A percentile compares a stretch with the other conserved stretches of the same genome.
phyloP scores from a whole-genome alignment of 2,797 vertebrate species.

The Oophaga sylvatica region DNA sequence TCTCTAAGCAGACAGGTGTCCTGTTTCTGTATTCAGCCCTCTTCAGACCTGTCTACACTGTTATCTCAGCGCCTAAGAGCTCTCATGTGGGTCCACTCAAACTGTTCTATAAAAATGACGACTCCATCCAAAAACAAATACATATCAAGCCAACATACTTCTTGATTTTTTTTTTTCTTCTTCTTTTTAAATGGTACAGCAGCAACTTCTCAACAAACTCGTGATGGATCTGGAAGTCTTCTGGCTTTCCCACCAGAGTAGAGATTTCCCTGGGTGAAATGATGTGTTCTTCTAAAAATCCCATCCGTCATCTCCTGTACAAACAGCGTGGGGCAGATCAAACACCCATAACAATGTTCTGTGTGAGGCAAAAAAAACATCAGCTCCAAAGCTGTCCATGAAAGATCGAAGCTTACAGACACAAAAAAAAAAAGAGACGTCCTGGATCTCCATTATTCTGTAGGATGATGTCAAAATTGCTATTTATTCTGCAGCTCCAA shows the following conservation, averaged over 20 bases:
- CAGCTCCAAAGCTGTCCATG: conserved; percentile 71
- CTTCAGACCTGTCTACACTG: conserved; percentile 40
- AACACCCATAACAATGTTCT: conserved; percentile 72
- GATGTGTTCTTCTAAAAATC: conserved; percentile 70
- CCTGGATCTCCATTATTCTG: conserved; percentile 72
- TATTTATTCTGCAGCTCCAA: conserved; percentile 66
- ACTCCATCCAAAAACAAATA: conserved; percentile 39
- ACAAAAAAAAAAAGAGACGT: conserved; percentile 67
- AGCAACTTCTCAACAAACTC: conserved; percentile 25
- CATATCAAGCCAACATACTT: conserved; percentile 31
- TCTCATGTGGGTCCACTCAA: conserved; percentile 50
- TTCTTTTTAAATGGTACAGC: conserved; percentile 10
- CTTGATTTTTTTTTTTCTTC: conserved; percentile 3
- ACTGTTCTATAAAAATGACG: conserved; percentile 25
- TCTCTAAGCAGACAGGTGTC: conserved; percentile 36
- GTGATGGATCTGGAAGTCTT: conserved; percentile 43
- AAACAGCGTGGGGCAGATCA: conserved; percentile 72
- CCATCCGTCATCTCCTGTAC: conserved; percentile 75
- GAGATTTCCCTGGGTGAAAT: conserved; percentile 68
- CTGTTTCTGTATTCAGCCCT: conserved; percentile 41
- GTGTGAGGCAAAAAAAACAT: conserved; percentile 68
- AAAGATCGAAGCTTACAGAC: conserved; percentile 67
- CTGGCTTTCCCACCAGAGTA: conserved; percentile 36
- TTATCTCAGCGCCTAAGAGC: conserved; percentile 44
- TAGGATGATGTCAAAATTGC: conserved; percentile 72